Evolutionary conservation across 2,888 invertebrate species (phyloP).

Genomic region (Nudaria mundana): DNA sequence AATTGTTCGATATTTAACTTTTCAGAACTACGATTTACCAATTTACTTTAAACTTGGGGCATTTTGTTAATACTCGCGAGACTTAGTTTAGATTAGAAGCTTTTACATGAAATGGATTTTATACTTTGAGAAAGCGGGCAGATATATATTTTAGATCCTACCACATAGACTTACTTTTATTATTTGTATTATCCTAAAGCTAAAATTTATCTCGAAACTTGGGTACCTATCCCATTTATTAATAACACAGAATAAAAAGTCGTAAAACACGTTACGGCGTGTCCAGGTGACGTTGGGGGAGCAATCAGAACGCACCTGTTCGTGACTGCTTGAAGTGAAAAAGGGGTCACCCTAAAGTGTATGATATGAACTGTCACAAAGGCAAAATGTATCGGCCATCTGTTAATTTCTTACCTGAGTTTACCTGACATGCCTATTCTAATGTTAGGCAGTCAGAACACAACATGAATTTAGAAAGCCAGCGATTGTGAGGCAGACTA

Average conservation of each 20-base stretch:
- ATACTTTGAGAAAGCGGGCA: too few species aligned
- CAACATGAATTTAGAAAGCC: too few species aligned
- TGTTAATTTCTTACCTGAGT: too few species aligned
- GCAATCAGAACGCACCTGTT: constrained; percentile 27
- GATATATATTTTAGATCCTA: too few species aligned
- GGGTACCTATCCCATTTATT: constrained; percentile 9
- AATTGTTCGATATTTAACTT: too few species aligned
- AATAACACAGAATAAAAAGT: constrained; percentile 27
- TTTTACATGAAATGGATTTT: too few species aligned
- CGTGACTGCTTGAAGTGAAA: constrained; percentile 24
- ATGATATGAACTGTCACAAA: constrained; percentile 17
- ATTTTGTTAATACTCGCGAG: too few species aligned
- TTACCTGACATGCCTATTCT: background rate
- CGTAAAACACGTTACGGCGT: constrained; percentile 25
- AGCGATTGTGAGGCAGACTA: too few species aligned
- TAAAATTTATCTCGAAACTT: background rate
- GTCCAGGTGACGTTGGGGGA: constrained; percentile 21
- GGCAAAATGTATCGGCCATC: constrained; percentile 7
- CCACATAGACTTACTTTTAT: background rate
- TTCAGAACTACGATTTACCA: too few species aligned
- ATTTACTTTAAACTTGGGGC: too few species aligned
- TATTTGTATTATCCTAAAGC: background rate
- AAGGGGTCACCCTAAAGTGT: constrained; percentile 23
- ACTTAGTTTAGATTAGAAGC: too few species aligned
- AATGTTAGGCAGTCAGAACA: background rate